Conservation (phyloP, 2,888 invertebrate species). For the Lucinisca nassula region DNA sequence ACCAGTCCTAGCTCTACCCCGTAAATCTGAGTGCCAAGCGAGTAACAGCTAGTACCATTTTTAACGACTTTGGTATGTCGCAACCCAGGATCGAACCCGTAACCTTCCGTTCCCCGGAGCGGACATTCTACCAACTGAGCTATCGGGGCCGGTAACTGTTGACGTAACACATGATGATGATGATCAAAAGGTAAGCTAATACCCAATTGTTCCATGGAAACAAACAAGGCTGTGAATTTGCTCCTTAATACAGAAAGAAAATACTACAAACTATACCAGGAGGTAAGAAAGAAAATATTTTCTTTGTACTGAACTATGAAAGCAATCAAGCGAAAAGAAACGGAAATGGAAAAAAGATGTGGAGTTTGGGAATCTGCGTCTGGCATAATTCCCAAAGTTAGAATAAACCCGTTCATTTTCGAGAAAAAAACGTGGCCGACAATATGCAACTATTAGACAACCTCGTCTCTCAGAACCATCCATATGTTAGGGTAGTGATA, state of each 20-base stretch:
- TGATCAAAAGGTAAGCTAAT: background rate
- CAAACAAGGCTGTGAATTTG: background rate
- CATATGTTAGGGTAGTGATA: background rate
- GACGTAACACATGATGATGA: background rate
- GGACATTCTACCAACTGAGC: too few relatives aligned
- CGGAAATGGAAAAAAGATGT: background rate
- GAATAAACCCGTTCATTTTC: background rate
- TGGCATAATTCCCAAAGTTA: too few relatives aligned
- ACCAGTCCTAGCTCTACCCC: too few relatives aligned
- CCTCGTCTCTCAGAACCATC: background rate
- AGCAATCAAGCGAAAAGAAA: conserved; percentile 21
- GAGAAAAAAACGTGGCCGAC: background rate
- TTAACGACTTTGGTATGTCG: too few relatives aligned
- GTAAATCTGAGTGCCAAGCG: too few relatives aligned
- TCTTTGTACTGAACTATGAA: conserved; percentile 39
- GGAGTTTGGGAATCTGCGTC: too few relatives aligned
- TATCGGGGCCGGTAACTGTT: too few relatives aligned
- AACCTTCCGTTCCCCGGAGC: too few relatives aligned
- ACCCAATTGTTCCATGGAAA: background rate
- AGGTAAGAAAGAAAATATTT: conserved; percentile 51
- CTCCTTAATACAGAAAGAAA: background rate
- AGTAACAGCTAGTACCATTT: too few relatives aligned
- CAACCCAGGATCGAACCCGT: too few relatives aligned
- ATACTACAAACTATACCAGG: conserved; percentile 25
- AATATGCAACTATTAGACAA: background rate